Base-by-base conservation (phyloP, 2,888 invertebrate genomes). In the Rapana venosa region DNA sequence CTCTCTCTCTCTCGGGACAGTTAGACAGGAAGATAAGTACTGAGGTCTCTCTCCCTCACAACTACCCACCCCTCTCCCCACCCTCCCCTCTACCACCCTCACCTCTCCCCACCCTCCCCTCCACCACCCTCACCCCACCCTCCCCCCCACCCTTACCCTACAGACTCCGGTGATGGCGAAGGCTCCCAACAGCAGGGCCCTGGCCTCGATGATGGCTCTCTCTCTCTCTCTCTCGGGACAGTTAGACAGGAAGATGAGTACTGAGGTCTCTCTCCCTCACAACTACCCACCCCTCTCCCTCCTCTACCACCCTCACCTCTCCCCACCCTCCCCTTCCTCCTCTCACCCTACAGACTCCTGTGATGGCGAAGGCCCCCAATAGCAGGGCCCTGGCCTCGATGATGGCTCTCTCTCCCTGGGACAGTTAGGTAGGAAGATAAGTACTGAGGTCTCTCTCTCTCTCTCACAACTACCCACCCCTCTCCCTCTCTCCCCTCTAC, bases 321-420 rank as follows among this genome's bases (percentile, higher is more conserved):
- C n/a, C n/a, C n/a, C n/a, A n/a, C n/a, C n/a, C n/a, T n/a, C n/a
- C n/a, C n/a, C n/a, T n/a, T n/a, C n/a, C n/a, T n/a, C n/a, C n/a
- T n/a, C 77, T 8, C 77, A 88, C 88, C 88, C 36, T 26, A 58
- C 66, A 83, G 35, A n/a, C 1, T 4, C 79, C 84, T 15, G 81
- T 36, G 35, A 88, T 85, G 47, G 84, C 15, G 30, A 85, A 61
- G 56, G 84, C 88, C n/a, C 83, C 66, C 36, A 88, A 17, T 35
- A 84, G 83, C 30, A 74, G 66, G 11, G 83, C 35, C 0, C 35
- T 85, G 2, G 36, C 70, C 30, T 88, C 88, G 15, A 88, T 36
- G 30, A 88, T 32, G 74, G 85, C 88, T 47, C 88, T 61, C 56
- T 88, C 88, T 0, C n/a, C n/a, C n/a, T n/a, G n/a, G 88, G 88